Evolutionary conservation across 2,888 invertebrate genomes (phyloP).

Genomic region (Brachypalpus laphriformis): DNA sequence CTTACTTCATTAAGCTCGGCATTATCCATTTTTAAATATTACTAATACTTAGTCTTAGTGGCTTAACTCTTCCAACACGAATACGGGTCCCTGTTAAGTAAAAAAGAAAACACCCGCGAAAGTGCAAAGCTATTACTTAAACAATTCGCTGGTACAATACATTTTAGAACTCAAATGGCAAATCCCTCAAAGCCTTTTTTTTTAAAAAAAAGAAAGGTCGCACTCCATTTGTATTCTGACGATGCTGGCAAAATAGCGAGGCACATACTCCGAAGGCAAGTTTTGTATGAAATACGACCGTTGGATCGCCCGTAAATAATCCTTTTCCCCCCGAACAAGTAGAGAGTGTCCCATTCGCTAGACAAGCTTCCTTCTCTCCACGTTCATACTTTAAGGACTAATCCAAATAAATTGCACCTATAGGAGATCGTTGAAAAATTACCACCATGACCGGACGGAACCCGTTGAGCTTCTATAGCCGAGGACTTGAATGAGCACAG

Average conservation of each 20-base stretch:
- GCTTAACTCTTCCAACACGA: conserved; percentile 1
- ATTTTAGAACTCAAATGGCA: conserved; percentile 7
- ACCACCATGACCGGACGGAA: conserved; percentile 14
- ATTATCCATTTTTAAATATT: conserved; percentile 23
- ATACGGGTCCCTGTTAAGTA: background rate
- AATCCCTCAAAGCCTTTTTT: conserved; percentile 41
- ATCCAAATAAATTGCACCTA: conserved; percentile 74
- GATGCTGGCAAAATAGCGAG: background rate
- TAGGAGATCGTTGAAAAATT: conserved; percentile 68
- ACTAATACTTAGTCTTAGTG: conserved; percentile 2
- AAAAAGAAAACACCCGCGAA: conserved; percentile 8
- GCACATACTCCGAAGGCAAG: conserved; percentile 26
- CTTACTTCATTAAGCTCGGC: background rate
- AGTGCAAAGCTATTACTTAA: conserved; percentile 51
- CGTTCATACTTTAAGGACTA: conserved; percentile 45
- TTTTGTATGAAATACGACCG: conserved; percentile 63
- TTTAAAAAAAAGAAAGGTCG: conserved; percentile 10
- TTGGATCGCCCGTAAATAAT: conserved; percentile 64
- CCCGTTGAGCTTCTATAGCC: background rate
- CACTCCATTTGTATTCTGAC: conserved; percentile 19
- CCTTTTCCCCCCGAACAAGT: conserved; percentile 38
- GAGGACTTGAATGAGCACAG: background rate
- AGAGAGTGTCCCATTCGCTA: conserved; percentile 33
- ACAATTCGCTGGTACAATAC: conserved; percentile 12
- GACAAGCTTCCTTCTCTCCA: conserved; percentile 9